phyloP scores from a whole-genome alignment of 2,888 invertebrate genomes.

The Lasioglossum calceatum region DNA sequence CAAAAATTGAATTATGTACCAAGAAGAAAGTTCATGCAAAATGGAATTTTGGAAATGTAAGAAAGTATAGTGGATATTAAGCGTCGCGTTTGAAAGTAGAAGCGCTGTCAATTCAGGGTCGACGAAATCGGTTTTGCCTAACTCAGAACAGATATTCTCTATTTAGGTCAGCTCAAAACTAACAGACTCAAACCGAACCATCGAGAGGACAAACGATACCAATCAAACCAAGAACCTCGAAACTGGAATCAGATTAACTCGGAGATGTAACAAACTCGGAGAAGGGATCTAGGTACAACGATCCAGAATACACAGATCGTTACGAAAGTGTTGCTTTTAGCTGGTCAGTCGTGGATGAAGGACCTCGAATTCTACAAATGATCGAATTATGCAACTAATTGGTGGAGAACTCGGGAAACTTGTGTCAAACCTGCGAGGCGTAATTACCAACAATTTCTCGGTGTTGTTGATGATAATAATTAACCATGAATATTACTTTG shows the following conservation, averaged over 20 bases:
- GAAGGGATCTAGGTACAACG: neutral
- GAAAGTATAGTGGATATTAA: neutral
- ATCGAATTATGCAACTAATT: neutral
- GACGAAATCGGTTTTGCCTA: neutral
- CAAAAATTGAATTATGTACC: too few relatives aligned
- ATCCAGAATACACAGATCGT: neutral
- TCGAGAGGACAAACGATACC: constrained; percentile 6
- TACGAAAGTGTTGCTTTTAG: neutral
- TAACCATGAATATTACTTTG: too few relatives aligned
- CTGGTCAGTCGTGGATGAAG: neutral
- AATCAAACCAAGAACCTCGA: neutral
- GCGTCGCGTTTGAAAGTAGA: neutral
- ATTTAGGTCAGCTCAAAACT: neutral
- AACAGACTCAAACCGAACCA: neutral
- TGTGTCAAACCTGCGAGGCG: neutral
- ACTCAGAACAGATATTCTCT: neutral
- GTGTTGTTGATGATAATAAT: neutral
- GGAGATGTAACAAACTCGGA: neutral
- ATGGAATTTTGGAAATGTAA: neutral
- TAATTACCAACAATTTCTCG: too few relatives aligned
- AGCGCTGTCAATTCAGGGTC: neutral
- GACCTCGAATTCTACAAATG: neutral
- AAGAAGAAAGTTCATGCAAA: too few relatives aligned
- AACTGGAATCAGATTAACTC: constrained; percentile 5
- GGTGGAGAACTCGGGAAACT: neutral